These are phyloP conservation scores for Caenorhabditis inopinata DNA, from an alignment of 1,140 invertebrate genomes.

Conservation along the genomic window DNA sequence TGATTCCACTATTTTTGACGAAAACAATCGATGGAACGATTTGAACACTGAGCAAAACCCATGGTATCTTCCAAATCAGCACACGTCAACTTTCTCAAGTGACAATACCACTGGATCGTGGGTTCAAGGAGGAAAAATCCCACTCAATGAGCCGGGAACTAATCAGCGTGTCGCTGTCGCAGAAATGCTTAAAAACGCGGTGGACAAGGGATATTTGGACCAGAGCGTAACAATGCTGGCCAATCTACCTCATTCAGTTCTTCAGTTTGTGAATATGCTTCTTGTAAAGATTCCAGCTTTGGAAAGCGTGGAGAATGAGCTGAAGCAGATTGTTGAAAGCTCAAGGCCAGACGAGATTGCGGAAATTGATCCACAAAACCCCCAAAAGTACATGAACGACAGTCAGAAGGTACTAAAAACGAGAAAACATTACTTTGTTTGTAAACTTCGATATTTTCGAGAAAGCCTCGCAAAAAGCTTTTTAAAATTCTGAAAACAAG, in stretches of 20 bases:
- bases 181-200: not conserved
- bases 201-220: slow-evolving; percentile 41
- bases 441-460: no score
- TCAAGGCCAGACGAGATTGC: slow-evolving; percentile 17
- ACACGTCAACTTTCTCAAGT: not conserved
- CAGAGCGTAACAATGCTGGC: not conserved
- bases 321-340: slow-evolving; percentile 36
- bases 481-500: no score
- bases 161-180: not conserved
- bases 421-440: no score
- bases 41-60: slow-evolving; percentile 24
- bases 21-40: slow-evolving; percentile 25
- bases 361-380: slow-evolving; percentile 18
- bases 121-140: not conserved
- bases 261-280: slow-evolving; percentile 6
- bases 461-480: no score
- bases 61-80: slow-evolving; percentile 22
- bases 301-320: slow-evolving; percentile 27
- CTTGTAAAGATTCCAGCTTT: slow-evolving; percentile 36
- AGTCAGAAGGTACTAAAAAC: slow-evolving; percentile 47
- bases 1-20: not conserved
- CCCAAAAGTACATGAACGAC: slow-evolving; percentile 38
- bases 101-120: not conserved
- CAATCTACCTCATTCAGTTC: slow-evolving; percentile 19
- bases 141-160: not conserved